Evolutionary conservation across 2,888 invertebrate genomes (phyloP).

Genomic region (Neuroscelio doddi): DNA sequence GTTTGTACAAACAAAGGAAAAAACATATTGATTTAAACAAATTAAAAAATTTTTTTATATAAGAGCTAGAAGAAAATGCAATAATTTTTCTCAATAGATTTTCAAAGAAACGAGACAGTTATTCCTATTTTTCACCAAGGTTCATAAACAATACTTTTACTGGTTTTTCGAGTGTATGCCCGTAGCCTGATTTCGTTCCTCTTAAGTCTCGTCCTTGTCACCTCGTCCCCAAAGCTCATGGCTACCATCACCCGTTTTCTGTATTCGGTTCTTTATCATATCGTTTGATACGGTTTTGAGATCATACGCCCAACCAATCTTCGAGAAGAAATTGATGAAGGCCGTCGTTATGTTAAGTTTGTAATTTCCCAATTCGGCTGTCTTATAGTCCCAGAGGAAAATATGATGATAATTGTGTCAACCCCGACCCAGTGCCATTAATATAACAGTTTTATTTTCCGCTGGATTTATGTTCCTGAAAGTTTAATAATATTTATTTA

Average conservation of each 20-base stretch:
- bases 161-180: too few species aligned
- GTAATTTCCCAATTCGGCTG: conserved; percentile 82
- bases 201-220: conserved; percentile 64
- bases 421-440: conserved; percentile 87
- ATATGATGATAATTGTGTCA: conserved; percentile 94
- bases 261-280: conserved; percentile 79
- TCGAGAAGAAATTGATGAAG: conserved; percentile 80
- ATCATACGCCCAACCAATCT: conserved; percentile 91
- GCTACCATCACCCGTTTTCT: conserved; percentile 83
- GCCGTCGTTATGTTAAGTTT: conserved; percentile 74
- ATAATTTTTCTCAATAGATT: too few species aligned
- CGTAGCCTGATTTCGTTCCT: conserved; percentile 62
- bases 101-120: too few species aligned
- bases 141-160: too few species aligned
- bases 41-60: too few species aligned
- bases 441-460: conserved; percentile 83
- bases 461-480: conserved; percentile 83
- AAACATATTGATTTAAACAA: too few species aligned
- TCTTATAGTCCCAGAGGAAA: conserved; percentile 94
- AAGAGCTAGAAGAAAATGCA: too few species aligned
- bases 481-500: too few species aligned
- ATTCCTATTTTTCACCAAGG: too few species aligned
- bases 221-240: conserved; percentile 83
- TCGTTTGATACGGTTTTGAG: conserved; percentile 84
- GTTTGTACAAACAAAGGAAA: too few species aligned